Conservation (phyloP, 2,797 vertebrate genomes). For the Chelmon rostratus region DNA sequence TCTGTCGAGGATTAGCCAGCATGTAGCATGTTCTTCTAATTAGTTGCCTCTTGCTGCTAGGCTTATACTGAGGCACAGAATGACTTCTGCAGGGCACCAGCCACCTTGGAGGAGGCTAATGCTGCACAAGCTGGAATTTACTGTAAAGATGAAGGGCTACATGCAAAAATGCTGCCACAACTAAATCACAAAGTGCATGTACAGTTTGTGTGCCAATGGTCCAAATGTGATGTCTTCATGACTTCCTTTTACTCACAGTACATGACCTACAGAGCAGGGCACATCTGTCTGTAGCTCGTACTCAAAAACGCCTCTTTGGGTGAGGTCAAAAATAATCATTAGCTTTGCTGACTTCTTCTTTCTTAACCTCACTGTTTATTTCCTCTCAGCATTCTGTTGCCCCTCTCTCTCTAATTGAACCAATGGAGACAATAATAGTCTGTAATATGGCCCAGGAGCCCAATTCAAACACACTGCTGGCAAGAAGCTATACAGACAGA, state of each 20-base stretch:
- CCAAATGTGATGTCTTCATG: conserved; percentile 5
- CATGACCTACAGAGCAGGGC: conserved; percentile 4
- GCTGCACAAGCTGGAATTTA: conserved; percentile 29
- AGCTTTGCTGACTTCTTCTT: conserved; percentile 21
- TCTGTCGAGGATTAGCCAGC: conserved; percentile 75
- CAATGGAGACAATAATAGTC: conserved; percentile 59
- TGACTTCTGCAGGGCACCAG: conserved; percentile 51
- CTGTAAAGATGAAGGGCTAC: conserved; percentile 6
- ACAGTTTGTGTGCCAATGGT: conserved; percentile 8
- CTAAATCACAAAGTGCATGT: conserved; percentile 18
- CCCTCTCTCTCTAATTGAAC: conserved; percentile 51
- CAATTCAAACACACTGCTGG: conserved; percentile 46
- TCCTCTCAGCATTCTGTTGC: conserved; percentile 25
- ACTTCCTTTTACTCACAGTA: neutral
- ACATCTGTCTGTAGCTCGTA: neutral
- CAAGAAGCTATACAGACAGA: conserved; percentile 47
- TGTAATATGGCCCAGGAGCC: conserved; percentile 65
- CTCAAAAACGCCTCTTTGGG: neutral
- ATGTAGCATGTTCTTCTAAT: conserved; percentile 80
- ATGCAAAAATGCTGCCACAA: conserved; percentile 19
- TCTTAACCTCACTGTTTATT: conserved; percentile 50
- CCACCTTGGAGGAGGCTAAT: conserved; percentile 56
- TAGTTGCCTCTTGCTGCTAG: conserved; percentile 69
- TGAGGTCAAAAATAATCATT: conserved; percentile 29
- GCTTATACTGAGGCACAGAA: conserved; percentile 55